These are phyloP conservation scores for Peromyscus melanophrys DNA, from an alignment of 2,797 vertebrate species.

Conservation along the genomic window DNA sequence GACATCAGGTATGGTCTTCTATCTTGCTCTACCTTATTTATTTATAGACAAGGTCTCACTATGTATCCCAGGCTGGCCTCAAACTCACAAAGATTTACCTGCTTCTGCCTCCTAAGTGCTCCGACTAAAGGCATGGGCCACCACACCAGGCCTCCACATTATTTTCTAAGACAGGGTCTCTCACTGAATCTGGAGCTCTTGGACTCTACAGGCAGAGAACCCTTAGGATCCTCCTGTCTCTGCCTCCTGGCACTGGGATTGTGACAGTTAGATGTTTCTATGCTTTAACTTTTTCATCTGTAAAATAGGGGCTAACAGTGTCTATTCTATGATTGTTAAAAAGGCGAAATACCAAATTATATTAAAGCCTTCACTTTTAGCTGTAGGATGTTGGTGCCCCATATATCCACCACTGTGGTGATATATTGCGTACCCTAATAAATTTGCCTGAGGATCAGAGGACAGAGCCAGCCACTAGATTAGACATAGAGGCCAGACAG, in stretches of 20 bases:
- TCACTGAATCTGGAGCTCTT: neutral
- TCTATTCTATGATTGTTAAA: neutral
- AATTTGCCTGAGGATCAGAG: too few species aligned
- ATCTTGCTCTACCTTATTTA: neutral
- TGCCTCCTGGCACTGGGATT: neutral
- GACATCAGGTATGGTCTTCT: neutral
- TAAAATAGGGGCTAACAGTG: neutral
- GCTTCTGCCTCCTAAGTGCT: neutral
- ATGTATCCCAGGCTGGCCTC: neutral
- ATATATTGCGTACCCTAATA: too few species aligned
- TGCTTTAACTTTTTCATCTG: neutral
- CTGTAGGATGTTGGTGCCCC: neutral
- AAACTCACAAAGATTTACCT: neutral
- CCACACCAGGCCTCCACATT: neutral
- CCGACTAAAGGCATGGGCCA: neutral
- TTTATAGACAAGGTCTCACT: neutral
- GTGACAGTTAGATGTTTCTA: neutral
- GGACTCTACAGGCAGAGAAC: neutral
- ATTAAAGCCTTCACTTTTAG: conserved; percentile 11
- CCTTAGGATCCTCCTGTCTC: neutral
- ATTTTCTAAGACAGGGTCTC: neutral
- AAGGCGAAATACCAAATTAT: neutral
- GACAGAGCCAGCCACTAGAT: too few species aligned
- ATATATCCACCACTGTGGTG: neutral
- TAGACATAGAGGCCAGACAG: too few species aligned